phyloP scores from a whole-genome alignment of 2,888 invertebrate genomes.

The Ormyrus pomaceus region DNA sequence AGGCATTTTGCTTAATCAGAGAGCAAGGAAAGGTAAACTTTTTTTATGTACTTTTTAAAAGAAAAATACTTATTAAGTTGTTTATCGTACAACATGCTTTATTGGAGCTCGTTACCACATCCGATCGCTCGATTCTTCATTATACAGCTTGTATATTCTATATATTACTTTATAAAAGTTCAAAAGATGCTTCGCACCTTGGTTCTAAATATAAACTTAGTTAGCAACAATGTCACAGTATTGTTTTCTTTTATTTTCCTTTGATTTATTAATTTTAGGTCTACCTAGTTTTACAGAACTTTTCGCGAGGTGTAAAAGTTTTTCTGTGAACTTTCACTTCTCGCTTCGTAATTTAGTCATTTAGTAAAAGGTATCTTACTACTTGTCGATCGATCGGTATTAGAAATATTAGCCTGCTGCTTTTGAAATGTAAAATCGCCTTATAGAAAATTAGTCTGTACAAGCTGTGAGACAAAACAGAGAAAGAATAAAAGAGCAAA shows the following conservation, averaged over 20 bases:
- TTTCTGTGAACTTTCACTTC: constrained; percentile 22
- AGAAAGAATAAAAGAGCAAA: constrained; percentile 43
- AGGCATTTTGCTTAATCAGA: constrained; percentile 33
- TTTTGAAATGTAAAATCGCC: constrained; percentile 17
- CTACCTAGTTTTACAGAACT: constrained; percentile 42
- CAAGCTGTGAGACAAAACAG: constrained; percentile 52
- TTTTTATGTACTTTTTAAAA: constrained; percentile 32
- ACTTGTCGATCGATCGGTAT: constrained; percentile 39
- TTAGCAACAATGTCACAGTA: constrained; percentile 48
- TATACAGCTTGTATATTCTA: constrained; percentile 53
- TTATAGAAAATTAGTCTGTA: constrained; percentile 52
- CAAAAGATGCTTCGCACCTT: constrained; percentile 51
- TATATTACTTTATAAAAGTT: constrained; percentile 57
- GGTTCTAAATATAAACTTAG: constrained; percentile 49
- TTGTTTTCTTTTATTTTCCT: constrained; percentile 36
- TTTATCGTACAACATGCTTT: constrained; percentile 59
- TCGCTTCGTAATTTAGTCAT: constrained; percentile 35
- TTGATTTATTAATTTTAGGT: constrained; percentile 24
- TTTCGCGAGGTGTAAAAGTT: constrained; percentile 26
- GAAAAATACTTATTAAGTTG: constrained; percentile 49
- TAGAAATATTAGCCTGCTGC: constrained; percentile 25
- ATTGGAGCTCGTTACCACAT: constrained; percentile 58
- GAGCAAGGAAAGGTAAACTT: constrained; percentile 44
- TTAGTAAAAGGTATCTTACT: constrained; percentile 37
- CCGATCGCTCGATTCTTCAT: constrained; percentile 54